phyloP scores from a whole-genome alignment of 2,888 invertebrate genomes.

The Drosophila multiciliata region DNA sequence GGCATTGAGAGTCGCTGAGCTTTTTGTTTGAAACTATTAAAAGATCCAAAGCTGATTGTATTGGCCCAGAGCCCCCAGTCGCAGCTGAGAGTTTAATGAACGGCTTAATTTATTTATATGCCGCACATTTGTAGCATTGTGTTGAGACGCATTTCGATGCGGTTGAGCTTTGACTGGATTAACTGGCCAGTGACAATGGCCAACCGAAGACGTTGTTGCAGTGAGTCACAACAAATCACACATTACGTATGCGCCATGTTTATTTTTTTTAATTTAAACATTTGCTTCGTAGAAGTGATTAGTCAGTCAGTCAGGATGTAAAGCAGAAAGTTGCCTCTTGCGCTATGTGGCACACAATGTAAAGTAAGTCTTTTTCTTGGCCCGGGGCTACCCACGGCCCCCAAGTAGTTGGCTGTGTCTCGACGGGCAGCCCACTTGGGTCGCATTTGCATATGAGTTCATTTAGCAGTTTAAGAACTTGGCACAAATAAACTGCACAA shows the following conservation, averaged over 20 bases:
- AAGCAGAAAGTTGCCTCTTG: background rate
- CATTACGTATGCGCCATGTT: slow-evolving; percentile 58
- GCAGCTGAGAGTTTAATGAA: slow-evolving; percentile 47
- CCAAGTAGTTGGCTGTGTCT: slow-evolving; percentile 25
- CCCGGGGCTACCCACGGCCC: slow-evolving; percentile 45
- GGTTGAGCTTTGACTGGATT: slow-evolving; percentile 58
- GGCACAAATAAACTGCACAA: slow-evolving; percentile 67
- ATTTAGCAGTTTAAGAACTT: slow-evolving; percentile 77
- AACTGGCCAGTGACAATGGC: slow-evolving; percentile 22
- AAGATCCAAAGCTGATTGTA: slow-evolving; percentile 56
- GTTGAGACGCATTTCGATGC: slow-evolving; percentile 42
- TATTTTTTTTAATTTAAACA: slow-evolving; percentile 31
- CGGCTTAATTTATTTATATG: slow-evolving; percentile 28
- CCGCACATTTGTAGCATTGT: slow-evolving; percentile 45
- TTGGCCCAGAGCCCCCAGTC: slow-evolving; percentile 25
- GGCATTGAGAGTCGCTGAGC: slow-evolving; percentile 49
- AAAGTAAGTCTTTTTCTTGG: slow-evolving; percentile 12
- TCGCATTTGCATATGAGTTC: slow-evolving; percentile 78
- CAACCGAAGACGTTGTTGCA: slow-evolving; percentile 18
- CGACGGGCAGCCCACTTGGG: slow-evolving; percentile 72
- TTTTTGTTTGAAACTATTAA: slow-evolving; percentile 51
- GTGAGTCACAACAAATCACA: slow-evolving; percentile 47
- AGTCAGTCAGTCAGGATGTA: slow-evolving; percentile 34
- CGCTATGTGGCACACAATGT: slow-evolving; percentile 17
- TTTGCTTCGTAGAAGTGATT: slow-evolving; percentile 37